Base-by-base conservation (phyloP, 2,888 invertebrate species). In the Siphlonurus alternatus region DNA sequence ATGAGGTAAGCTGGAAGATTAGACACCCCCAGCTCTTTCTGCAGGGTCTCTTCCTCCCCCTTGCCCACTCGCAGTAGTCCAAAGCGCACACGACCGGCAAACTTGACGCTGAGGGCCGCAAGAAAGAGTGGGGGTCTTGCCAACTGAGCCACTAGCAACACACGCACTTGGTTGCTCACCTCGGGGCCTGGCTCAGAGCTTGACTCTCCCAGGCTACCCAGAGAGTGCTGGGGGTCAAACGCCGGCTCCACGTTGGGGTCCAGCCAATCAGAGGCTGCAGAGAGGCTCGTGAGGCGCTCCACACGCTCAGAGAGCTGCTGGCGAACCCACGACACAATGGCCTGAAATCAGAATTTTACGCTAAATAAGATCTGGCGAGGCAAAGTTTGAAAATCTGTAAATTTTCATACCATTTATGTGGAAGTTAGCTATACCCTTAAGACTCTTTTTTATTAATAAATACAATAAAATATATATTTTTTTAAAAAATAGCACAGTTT, bases 71-170 rank as follows among this genome's bases (percentile, higher is more conserved):
- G 66, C 38, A 68, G 65, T 25, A 69, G 63, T 20, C 76, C 77
- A 69, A 78, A 75, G 64, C 72, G 72, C 2, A 77, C 75, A 23
- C 78, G 69, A n/a, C 79, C 79, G 53, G 78, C 76, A 70, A 80
- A 79, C 68, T 77, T 78, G 1, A 79, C 77, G 66, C 78, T 77
- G 5, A 80, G 71, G 1, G 78, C 77, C n/a, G 79, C 78, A 63
- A 77, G 72, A 69, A 79, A 77, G 65, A 80, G 71, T 0, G 80
- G 80, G 2, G 78, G 75, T 62, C 74, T 73, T 2, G 73, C 66
- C 23, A 76, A 70, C 51, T 74, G 72, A 7, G 79, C 76, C 59
- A 78, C 72, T n/a, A 79, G 71, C 15, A 79, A 69, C 3, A 78
- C 73, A 63, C 75, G 72, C 38, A 38, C 38, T 15, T 38, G 38